phyloP scores from a whole-genome alignment of 2,113 vertebrate species.

The Xiphophorus couchianus region DNA sequence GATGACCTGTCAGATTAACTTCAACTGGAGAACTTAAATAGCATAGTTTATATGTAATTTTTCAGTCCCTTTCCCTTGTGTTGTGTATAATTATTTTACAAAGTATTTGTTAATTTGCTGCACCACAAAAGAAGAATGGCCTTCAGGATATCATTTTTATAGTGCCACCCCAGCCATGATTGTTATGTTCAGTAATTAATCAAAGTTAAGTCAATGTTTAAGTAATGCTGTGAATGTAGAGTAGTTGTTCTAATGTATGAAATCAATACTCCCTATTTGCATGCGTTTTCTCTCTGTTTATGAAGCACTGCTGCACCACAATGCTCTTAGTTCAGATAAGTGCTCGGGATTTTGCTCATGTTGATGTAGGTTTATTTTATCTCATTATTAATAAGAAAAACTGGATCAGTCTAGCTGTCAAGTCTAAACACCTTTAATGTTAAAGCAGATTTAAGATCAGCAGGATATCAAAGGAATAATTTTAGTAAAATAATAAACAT shows the following conservation, averaged over 20 bases:
- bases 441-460: neutral
- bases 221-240: constrained; percentile 21
- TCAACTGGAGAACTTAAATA: neutral
- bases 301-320: constrained; percentile 21
- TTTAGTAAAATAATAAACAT: neutral
- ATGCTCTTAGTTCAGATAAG: constrained; percentile 8
- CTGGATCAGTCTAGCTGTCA: neutral
- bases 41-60: too few relatives aligned
- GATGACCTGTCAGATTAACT: neutral
- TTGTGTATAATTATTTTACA: neutral
- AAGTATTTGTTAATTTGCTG: neutral
- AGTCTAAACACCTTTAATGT: neutral
- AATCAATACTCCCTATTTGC: constrained; percentile 17
- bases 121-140: neutral
- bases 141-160: constrained; percentile 14
- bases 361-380: constrained; percentile 11
- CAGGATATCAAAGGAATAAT: neutral
- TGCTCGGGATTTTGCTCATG: constrained; percentile 9
- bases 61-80: too few relatives aligned
- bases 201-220: constrained; percentile 24
- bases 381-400: neutral
- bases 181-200: constrained; percentile 19
- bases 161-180: neutral
- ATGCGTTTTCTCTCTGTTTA: constrained; percentile 9
- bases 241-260: constrained; percentile 22